A percentile compares a stretch with the other conserved stretches of the same genome.
phyloP scores from a whole-genome alignment of 2,113 vertebrate genomes.

The Vireo altiloquus region DNA sequence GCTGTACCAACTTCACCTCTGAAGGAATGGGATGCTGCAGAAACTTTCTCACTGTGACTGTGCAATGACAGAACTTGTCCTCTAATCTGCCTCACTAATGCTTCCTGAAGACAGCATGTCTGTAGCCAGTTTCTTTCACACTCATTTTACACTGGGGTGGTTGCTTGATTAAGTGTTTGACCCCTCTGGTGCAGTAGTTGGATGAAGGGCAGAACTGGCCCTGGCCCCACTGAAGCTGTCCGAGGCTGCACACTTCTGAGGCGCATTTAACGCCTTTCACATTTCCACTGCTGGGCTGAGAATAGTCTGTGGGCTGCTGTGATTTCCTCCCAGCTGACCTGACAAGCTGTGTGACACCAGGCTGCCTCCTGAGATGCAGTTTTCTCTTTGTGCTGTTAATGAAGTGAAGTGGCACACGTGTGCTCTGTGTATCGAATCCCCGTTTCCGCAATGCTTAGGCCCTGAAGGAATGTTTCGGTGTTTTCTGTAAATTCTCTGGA shows the following conservation, averaged over 20 bases:
- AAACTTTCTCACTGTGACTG: neutral
- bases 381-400: neutral
- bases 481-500: neutral
- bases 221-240: neutral
- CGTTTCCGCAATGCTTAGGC: neutral
- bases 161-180: neutral
- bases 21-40: neutral
- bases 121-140: neutral
- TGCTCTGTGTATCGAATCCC: neutral
- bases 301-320: neutral
- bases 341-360: neutral
- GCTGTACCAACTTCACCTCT: neutral
- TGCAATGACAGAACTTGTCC: neutral
- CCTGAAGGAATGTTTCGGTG: neutral
- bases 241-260: rapidly evolving
- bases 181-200: neutral
- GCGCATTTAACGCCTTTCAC: neutral
- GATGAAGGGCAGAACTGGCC: neutral
- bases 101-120: neutral
- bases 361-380: neutral
- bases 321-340: neutral
- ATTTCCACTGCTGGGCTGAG: neutral
- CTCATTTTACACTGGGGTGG: neutral
- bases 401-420: neutral
- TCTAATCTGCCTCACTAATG: neutral